These are phyloP conservation scores for Aviceda subcristata DNA, from an alignment of 2,113 vertebrate genomes.

Conservation along the genomic window DNA sequence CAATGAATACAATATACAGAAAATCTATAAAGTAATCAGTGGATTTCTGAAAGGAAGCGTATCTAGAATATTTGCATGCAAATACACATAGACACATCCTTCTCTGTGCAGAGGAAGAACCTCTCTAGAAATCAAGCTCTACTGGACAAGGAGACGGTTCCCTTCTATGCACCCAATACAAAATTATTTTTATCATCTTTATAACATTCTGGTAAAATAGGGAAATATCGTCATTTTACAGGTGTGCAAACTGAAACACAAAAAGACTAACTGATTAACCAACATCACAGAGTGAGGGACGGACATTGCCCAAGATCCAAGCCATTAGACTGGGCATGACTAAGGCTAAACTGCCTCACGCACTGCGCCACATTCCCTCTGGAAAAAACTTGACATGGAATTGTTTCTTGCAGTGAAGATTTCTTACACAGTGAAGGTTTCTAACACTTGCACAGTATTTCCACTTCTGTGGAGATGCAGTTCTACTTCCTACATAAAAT, in stretches of 20 bases:
- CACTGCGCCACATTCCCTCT: background rate
- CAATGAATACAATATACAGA: background rate
- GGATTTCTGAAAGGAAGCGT: background rate
- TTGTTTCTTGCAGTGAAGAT: background rate
- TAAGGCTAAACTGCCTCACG: background rate
- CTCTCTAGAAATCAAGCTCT: background rate
- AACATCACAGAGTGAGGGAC: background rate
- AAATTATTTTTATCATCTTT: background rate
- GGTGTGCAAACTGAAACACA: background rate
- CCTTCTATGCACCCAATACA: fast-evolving
- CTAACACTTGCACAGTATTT: background rate
- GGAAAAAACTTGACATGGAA: fast-evolving
- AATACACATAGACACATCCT: background rate
- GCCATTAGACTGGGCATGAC: background rate
- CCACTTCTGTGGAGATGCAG: background rate
- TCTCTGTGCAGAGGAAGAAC: background rate
- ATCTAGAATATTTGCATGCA: background rate
- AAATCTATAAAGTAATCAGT: background rate
- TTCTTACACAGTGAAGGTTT: background rate
- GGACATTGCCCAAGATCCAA: background rate
- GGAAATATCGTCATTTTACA: background rate
- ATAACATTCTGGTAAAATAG: background rate
- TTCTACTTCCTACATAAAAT: background rate
- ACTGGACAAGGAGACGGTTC: background rate
- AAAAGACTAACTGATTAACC: background rate